These are phyloP conservation scores for Psammodynastes pulverulentus DNA, from an alignment of 2,113 vertebrate species.

Conservation along the genomic window DNA sequence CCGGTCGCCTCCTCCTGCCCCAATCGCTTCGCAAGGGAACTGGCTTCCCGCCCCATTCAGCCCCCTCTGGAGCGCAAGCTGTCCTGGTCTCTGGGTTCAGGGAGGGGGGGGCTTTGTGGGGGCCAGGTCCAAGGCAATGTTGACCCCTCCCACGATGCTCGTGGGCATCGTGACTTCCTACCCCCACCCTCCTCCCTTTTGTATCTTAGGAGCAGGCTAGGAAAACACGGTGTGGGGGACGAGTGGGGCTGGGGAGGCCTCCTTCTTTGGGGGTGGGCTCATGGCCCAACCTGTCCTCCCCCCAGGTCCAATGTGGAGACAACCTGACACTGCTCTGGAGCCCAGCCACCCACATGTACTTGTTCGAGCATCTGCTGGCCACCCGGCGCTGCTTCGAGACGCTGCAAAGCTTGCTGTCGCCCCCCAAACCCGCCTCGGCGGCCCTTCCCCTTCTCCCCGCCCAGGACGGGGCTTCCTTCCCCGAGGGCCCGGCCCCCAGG, in stretches of 20 bases:
- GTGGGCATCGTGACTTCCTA: accelerated
- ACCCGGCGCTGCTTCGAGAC: conserved; percentile 74
- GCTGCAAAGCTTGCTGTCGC: conserved; percentile 44
- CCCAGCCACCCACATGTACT: conserved; percentile 88
- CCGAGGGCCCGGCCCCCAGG: conserved; percentile 46
- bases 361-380: conserved; percentile 86
- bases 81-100: too few species aligned
- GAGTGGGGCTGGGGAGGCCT: too few species aligned
- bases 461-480: neutral
- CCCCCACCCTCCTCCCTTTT: accelerated
- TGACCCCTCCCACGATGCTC: neutral
- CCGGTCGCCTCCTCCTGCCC: neutral
- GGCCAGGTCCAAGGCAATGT: neutral
- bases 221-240: accelerated
- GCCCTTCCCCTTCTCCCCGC: neutral
- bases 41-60: neutral
- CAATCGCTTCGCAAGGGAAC: neutral
- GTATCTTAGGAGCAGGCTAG: neutral
- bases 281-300: neutral
- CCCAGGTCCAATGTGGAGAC: conserved; percentile 83
- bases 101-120: neutral
- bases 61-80: neutral
- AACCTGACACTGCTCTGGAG: conserved; percentile 83
- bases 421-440: neutral
- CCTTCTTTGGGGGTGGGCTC: too few species aligned